These are phyloP conservation scores for Torymus tubicola DNA, from an alignment of 2,888 invertebrate genomes.

Conservation along the genomic window DNA sequence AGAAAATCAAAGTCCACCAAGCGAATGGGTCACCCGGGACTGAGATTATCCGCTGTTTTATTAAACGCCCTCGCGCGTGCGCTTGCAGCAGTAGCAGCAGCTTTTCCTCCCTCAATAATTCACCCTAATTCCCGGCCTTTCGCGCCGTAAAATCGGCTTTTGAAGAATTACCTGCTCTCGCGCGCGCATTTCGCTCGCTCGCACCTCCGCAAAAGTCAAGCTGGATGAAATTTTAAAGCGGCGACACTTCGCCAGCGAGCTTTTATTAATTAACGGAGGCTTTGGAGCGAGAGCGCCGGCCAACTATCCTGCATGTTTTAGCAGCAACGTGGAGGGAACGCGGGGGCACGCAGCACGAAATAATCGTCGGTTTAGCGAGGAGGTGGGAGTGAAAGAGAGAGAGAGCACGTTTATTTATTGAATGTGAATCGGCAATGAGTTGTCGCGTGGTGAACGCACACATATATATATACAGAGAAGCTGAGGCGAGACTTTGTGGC, in stretches of 20 bases:
- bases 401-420: no score
- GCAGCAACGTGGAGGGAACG: no score
- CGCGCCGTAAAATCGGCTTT: slow-evolving; percentile 40
- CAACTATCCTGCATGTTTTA: no score
- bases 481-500: no score
- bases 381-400: no score
- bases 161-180: slow-evolving; percentile 36
- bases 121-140: slow-evolving; percentile 38
- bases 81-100: no score
- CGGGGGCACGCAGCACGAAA: no score
- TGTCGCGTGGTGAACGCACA: no score
- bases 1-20: slow-evolving; percentile 33
- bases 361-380: no score
- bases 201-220: background rate
- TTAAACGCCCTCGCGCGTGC: slow-evolving; percentile 16
- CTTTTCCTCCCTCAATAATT: slow-evolving; percentile 36
- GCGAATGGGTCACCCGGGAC: slow-evolving; percentile 24
- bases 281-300: background rate
- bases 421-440: no score
- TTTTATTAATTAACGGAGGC: slow-evolving; percentile 44
- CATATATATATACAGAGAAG: no score
- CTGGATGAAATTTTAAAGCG: slow-evolving; percentile 37
- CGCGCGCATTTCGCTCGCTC: slow-evolving; percentile 10
- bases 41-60: slow-evolving; percentile 45
- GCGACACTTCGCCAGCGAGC: slow-evolving; percentile 17